Base-by-base conservation (phyloP, 2,113 vertebrate species). In the Enhydra lutris region DNA sequence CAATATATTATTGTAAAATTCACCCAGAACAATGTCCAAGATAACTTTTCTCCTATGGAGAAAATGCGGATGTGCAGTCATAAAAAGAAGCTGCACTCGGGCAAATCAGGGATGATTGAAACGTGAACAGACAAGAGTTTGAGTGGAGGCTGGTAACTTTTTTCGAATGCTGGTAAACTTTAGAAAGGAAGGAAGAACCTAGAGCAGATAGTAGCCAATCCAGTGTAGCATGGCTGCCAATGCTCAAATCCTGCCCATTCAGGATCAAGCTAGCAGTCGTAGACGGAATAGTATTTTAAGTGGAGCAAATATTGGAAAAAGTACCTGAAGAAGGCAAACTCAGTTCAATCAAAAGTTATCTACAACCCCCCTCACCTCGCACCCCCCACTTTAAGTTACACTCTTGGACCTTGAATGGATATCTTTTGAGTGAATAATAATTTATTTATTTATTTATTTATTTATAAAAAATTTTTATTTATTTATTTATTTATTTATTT, bases 261-360 rank as follows among this genome's bases (percentile, higher is more conserved):
- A 91, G 85, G 80, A 97, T 94, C 81, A 91, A 95, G 86, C 17
- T 55, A 63, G 34, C 21, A 47, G 94, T 92, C 52, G 96, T 97
- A 80, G 7, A 97, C 55, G 26, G 29, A 42, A 86, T 7, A 86
- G 63, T 52, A 55, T 87, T 97, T 97, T 94, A 96, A 57, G 26
- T 82, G 97, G 50, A 93, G 96, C 79, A 93, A 87, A 97, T 71
- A 97, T 61, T 50, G 83, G 39, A 61, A 95, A 20, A 96, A 92
- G 55, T 69, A 34, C 85, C 45, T 12, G 47, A 89, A 50, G 97
- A 97, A 80, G 95, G 95, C 76, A 97, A 67, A 65, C 26, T 81
- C 31, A 82, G 50, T 97, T 97, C 63, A 78, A 93, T 91, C 20
- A 78, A 12, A 10, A 42, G 24, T 82, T 47, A 67, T 18, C 15